Percentiles rank a stretch among this genome's conserved stretches.
Evolutionary conservation across 2,888 invertebrate species (phyloP).

Genomic region (Sphaeridia pumilis): DNA sequence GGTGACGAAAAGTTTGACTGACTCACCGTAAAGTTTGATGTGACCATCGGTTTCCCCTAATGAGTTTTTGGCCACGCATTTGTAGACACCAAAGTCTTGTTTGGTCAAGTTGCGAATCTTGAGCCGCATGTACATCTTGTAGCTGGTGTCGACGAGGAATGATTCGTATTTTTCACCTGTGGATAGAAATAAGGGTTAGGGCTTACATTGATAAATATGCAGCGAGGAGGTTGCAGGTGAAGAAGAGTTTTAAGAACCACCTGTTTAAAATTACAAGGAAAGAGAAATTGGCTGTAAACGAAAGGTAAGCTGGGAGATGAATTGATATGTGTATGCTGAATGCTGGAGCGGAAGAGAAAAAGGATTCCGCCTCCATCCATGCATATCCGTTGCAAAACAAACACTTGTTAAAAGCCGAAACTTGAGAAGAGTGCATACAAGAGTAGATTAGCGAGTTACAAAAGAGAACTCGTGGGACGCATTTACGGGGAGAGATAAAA

Average conservation of each 20-base stretch:
- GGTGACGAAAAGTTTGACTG: slow-evolving; percentile 1
- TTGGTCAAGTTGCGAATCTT: slow-evolving; percentile 69
- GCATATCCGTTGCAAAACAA: not conserved
- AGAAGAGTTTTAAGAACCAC: too few species aligned
- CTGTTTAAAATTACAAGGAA: too few species aligned
- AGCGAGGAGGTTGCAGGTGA: too few species aligned
- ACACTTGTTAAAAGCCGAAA: slow-evolving; percentile 2
- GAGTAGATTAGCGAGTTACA: not conserved
- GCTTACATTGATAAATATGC: too few species aligned
- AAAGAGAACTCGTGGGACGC: too few species aligned
- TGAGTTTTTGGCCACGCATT: slow-evolving; percentile 75
- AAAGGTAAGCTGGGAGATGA: too few species aligned
- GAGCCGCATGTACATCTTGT: slow-evolving; percentile 82
- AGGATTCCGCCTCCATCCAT: too few species aligned
- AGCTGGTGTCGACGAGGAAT: slow-evolving; percentile 66
- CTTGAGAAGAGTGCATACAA: not conserved
- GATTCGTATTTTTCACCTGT: slow-evolving; percentile 80
- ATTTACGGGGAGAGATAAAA: too few species aligned
- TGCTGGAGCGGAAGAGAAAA: too few species aligned
- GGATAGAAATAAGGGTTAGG: slow-evolving; percentile 37
- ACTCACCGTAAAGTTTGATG: slow-evolving; percentile 73
- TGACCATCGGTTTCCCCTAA: slow-evolving; percentile 67
- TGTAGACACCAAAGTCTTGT: slow-evolving; percentile 74
- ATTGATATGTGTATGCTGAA: too few species aligned
- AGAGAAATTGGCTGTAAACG: too few species aligned